A percentile compares a stretch with the other conserved stretches of the same genome.
phyloP scores from a whole-genome alignment of 2,797 vertebrate species.

The Anguilla megastoma region DNA sequence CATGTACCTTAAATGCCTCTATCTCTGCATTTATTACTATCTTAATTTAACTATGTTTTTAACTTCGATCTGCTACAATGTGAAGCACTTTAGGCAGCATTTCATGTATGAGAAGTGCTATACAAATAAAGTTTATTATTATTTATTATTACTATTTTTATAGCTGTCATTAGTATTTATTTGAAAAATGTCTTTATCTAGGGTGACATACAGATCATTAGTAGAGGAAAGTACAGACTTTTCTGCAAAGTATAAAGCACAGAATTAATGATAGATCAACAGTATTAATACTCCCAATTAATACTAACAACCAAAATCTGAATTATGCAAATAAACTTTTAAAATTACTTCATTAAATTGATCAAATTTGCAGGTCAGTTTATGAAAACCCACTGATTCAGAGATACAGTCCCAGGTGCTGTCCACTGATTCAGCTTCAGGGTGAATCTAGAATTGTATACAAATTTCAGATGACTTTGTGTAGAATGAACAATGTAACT shows the following conservation, averaged over 20 bases:
- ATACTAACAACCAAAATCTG: neutral
- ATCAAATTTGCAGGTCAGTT: neutral
- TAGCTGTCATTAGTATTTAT: neutral
- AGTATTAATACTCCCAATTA: too few relatives aligned
- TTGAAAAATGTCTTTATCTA: neutral
- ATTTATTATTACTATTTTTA: too few relatives aligned
- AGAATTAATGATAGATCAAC: too few relatives aligned
- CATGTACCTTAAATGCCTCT: too few relatives aligned
- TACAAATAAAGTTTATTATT: too few relatives aligned
- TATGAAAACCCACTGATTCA: neutral
- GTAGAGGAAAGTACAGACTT: neutral
- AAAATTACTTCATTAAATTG: neutral
- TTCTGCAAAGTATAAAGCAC: too few relatives aligned
- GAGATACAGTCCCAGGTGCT: neutral
- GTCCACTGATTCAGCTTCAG: too few relatives aligned
- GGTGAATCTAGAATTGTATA: neutral
- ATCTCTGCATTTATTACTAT: too few relatives aligned
- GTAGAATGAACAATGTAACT: neutral
- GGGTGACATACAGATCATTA: neutral
- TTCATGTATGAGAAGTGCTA: too few relatives aligned
- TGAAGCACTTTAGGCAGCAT: too few relatives aligned
- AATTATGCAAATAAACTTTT: neutral
- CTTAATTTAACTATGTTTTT: too few relatives aligned
- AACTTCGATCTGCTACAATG: too few relatives aligned
- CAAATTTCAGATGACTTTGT: neutral